Evolutionary conservation across 2,113 vertebrate genomes (phyloP), one percentile per base, ranked within the genome.

Genomic region (Limanda limanda): DNA sequence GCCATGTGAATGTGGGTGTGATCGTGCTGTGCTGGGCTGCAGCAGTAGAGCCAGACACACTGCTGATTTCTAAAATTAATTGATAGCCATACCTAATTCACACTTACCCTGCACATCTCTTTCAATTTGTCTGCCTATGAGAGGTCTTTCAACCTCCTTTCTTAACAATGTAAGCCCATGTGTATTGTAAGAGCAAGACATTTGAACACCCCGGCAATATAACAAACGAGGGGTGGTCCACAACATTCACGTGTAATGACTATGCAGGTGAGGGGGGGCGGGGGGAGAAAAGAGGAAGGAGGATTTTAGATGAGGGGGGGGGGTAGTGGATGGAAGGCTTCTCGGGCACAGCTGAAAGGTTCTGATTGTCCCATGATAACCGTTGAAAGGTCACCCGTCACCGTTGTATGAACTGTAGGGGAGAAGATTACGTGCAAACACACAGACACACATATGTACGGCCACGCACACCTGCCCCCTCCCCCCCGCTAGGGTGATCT

Each of bases 351-450:
- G 20, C 76, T 67, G 81, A 92, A 93, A 93, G 77, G 84, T 83
- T 92, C 82, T 62, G 74, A 86, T 75, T 75, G 86, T 93, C 91
- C 84, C 90, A 70, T 76, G 90, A 88, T 87, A 85, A 89, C 88
- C 87, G 79, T 35, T 63, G 40, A 92, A 93, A 94, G 92, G 91
- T 94, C 93, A 93, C 71, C 66, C 58, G 64, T 81, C 63, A 68
- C 82, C 76, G 42, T 80, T n/a, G 67, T 25, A 20, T 58, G 74
- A 63, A 78, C 78, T 83, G 62, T 24, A 56, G 80, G 82, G 85
- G 45, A 85, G 71, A 68, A 56, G 58, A 75, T 60, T 73, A 63
- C 45, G 57, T 9, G 25, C 73, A 71, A 54, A 73, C 66, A 73
- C 65, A 62, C 5, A 66, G 48, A 64, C 60, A 62, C 63, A 62